Conservation (phyloP, 1,140 invertebrate species). For the Ostrea edulis region DNA sequence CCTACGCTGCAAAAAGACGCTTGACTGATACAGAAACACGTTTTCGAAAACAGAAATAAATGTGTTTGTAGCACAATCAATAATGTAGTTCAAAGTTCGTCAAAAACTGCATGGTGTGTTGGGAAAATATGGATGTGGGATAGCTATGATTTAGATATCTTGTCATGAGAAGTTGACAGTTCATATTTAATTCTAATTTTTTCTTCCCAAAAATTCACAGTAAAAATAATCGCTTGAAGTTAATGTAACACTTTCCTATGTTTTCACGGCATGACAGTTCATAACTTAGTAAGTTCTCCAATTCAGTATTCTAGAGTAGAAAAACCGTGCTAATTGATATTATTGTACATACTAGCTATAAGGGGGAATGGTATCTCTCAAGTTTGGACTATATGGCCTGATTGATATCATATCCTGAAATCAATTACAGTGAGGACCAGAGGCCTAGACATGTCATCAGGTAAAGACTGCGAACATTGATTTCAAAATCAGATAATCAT, state of each 20-base stretch:
- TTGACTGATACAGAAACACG: neutral
- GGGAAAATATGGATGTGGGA: neutral
- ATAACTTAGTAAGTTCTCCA: neutral
- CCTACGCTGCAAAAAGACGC: neutral
- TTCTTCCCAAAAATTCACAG: neutral
- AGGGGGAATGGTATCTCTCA: neutral
- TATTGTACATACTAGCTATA: neutral
- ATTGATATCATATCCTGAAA: neutral
- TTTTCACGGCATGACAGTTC: neutral
- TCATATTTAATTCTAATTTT: conserved; percentile 30
- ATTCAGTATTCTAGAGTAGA: neutral
- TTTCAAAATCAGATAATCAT: conserved; percentile 27
- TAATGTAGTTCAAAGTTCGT: neutral
- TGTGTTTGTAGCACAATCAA: neutral
- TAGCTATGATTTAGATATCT: conserved; percentile 14
- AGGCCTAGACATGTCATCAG: neutral
- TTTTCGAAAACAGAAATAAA: neutral
- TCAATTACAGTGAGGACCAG: neutral
- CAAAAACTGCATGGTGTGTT: neutral
- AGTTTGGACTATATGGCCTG: neutral
- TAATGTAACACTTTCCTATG: neutral
- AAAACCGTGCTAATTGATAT: neutral
- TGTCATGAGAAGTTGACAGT: neutral
- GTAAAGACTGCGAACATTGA: neutral
- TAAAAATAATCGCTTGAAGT: conserved; percentile 17